Evolutionary conservation across 2,113 vertebrate species (phyloP).

Genomic region (Chaetops frenatus): DNA sequence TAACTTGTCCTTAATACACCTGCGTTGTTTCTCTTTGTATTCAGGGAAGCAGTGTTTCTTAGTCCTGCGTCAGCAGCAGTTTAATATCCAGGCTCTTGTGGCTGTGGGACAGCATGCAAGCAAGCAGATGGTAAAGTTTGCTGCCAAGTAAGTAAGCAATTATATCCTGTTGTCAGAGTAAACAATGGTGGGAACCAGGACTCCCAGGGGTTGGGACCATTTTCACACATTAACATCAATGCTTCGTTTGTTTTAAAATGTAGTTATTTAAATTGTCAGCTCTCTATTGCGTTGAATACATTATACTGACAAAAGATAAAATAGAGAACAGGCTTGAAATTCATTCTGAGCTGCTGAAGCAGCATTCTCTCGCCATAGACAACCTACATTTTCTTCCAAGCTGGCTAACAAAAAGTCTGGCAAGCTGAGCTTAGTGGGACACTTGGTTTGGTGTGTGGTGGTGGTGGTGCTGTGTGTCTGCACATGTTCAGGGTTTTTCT

Average conservation of each 20-base stretch:
- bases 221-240: slow-evolving; percentile 90
- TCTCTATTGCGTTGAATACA: slow-evolving; percentile 72
- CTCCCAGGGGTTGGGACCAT: slow-evolving; percentile 77
- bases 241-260: slow-evolving; percentile 83
- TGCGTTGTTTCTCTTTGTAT: slow-evolving; percentile 65
- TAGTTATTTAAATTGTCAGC: slow-evolving; percentile 81
- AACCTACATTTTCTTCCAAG: slow-evolving; percentile 74
- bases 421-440: slow-evolving; percentile 47
- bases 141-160: slow-evolving; percentile 96
- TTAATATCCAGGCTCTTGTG: slow-evolving; percentile 93
- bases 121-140: slow-evolving; percentile 99
- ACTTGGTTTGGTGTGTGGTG: slow-evolving; percentile 41
- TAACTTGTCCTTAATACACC: slow-evolving; percentile 61
- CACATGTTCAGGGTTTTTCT: neutral
- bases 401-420: slow-evolving; percentile 69
- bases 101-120: slow-evolving; percentile 96
- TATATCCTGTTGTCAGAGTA: slow-evolving; percentile 86
- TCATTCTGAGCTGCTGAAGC: slow-evolving; percentile 76
- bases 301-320: slow-evolving; percentile 78
- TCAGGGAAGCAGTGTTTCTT: slow-evolving; percentile 97
- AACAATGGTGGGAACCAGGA: slow-evolving; percentile 97
- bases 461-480: neutral
- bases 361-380: slow-evolving; percentile 68
- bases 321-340: slow-evolving; percentile 73
- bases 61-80: slow-evolving; percentile 97